Evolutionary conservation across 2,113 vertebrate genomes (phyloP).

Genomic region (Galbula dea): DNA sequence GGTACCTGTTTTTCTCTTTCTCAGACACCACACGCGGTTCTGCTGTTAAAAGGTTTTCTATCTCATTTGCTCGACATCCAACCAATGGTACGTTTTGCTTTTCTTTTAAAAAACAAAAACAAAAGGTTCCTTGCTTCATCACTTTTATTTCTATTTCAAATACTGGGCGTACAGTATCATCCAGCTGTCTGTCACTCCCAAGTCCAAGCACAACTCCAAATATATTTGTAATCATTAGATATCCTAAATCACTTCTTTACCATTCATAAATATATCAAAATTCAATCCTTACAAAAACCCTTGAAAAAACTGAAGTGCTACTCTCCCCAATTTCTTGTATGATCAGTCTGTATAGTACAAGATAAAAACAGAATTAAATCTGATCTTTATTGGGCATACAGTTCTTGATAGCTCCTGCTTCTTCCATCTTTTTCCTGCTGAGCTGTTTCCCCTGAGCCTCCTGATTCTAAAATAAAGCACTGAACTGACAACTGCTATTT

Average conservation of each 20-base stretch:
- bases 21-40: conserved; percentile 92
- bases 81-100: conserved; percentile 96
- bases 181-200: conserved; percentile 57
- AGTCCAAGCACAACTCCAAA: conserved; percentile 62
- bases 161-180: conserved; percentile 70
- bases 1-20: conserved; percentile 96
- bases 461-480: neutral
- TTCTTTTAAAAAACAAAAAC: conserved; percentile 79
- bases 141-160: conserved; percentile 74
- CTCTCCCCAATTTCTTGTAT: conserved; percentile 29
- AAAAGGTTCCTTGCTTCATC: conserved; percentile 76
- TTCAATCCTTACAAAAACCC: conserved; percentile 28
- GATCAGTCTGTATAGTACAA: conserved; percentile 44
- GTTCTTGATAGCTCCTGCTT: conserved; percentile 51
- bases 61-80: conserved; percentile 97
- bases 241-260: conserved; percentile 39
- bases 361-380: conserved; percentile 6
- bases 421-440: conserved; percentile 47
- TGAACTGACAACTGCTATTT: conserved; percentile 13
- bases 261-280: conserved; percentile 54
- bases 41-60: conserved; percentile 97
- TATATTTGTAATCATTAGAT: conserved; percentile 52
- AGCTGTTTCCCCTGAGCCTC: conserved; percentile 18
- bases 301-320: neutral
- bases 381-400: conserved; percentile 39